A percentile compares a stretch with the other conserved stretches of the same genome.
Conservation (phyloP, 2,797 vertebrate genomes). For the Centropyge bicolor region DNA sequence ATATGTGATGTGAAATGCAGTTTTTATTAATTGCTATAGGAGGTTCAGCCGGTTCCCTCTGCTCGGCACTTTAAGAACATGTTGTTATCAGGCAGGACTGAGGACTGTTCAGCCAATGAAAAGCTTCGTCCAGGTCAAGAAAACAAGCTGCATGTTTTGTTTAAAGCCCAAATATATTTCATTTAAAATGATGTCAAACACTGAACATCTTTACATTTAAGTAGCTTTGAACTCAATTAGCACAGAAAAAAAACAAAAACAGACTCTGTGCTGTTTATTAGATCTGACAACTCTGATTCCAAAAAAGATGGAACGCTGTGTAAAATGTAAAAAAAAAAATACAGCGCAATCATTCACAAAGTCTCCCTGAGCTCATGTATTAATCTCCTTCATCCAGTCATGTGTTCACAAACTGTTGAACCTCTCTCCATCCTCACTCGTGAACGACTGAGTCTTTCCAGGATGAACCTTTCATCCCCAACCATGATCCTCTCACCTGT, state of each 20-base stretch:
- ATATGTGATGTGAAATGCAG: conserved; percentile 26
- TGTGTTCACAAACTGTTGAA: no score
- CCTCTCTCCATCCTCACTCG: no score
- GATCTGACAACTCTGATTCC: no score
- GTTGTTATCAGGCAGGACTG: neutral
- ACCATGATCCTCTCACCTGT: no score
- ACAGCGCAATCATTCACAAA: no score
- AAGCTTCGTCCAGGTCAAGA: conserved; percentile 1
- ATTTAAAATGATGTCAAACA: neutral
- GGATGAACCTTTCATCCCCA: no score
- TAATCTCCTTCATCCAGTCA: no score
- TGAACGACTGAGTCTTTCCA: no score
- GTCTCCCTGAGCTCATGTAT: no score
- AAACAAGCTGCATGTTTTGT: neutral
- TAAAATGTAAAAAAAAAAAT: no score
- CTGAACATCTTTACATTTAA: neutral
- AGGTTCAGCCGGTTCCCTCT: conserved; percentile 12
- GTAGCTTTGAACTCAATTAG: neutral
- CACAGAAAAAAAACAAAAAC: neutral
- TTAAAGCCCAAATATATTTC: neutral
- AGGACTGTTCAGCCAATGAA: neutral
- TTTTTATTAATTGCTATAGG: conserved; percentile 23
- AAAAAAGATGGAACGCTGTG: no score
- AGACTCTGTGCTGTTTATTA: neutral
- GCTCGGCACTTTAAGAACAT: conserved; percentile 9